Base-by-base conservation (phyloP, 2,797 vertebrate species). In the Lacerta viridis region DNA sequence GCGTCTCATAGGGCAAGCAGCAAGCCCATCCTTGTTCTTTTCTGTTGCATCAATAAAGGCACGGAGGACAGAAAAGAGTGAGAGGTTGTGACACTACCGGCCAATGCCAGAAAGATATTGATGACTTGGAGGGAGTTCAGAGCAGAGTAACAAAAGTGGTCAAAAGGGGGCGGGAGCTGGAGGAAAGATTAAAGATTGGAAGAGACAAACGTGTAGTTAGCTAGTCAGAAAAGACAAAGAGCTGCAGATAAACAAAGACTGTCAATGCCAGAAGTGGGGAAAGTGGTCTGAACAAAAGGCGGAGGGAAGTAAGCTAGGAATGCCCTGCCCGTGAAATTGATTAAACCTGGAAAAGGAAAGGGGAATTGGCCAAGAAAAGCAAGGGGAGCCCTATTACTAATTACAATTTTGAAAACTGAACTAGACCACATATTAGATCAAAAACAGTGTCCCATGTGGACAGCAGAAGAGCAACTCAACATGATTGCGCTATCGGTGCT, bases 201-300 rank as follows among this genome's bases (percentile, higher is more conserved):
- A 81, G 29, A 64, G 55, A 72, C 50, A 80, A 61, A 72, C 61
- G 79, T 87, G 50, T 84, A 71, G 86, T 27, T 83, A 91, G 72
- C 0, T 0, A 41, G 92, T 88, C 23, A 91, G 46, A 83, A 43
- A n/a, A 11, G 11, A 36, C 87, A 92, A 90, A 85, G 0, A 0
- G 41, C 43, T 83, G 72, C 83, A 88, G 87, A 90, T 89, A 90
- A 75, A 36, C 72, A 83, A 77, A 91, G 85, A 29, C 89, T 82
- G 33, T 82, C 91, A 93, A 95, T 55, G 90, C 23, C 69, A 94
- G 15, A 80, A 64, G 55, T 64, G 41, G 55, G 27, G 27, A 39
- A 68, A 77, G 74, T 55, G 41, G 33, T 2, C 10, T 82, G 36
- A 66, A 77, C 11, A 23, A 68, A 83, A 43, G 43, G 33, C 43